These are phyloP conservation scores for Crambe crambe DNA, from an alignment of 37 sponge, comb jelly and placozoan species.

Conservation along the genomic window DNA sequence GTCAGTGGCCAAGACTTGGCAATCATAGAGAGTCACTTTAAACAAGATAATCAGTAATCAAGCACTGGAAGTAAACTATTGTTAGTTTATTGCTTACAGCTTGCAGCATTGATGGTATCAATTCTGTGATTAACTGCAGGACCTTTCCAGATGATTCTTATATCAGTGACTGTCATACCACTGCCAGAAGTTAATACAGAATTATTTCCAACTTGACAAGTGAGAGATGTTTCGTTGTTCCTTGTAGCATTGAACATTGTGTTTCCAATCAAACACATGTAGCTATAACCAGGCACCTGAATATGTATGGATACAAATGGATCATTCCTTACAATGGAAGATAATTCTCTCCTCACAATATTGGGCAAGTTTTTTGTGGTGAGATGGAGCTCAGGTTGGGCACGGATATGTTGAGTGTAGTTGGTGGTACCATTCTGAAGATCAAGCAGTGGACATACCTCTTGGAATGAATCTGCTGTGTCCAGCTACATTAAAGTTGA, in stretches of 20 bases:
- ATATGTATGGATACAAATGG: not conserved
- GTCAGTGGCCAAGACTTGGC: slow-evolving; percentile 10
- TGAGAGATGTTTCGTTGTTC: slow-evolving; percentile 23
- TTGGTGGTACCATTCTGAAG: not conserved
- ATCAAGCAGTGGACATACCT: slow-evolving; percentile 43
- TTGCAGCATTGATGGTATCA: not conserved
- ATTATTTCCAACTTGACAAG: slow-evolving; percentile 1
- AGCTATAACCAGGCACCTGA: slow-evolving; percentile 28
- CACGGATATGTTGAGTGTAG: slow-evolving; percentile 37
- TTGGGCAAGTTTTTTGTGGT: slow-evolving; percentile 43
- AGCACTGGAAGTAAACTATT: not conserved
- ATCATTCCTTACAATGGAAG: not conserved
- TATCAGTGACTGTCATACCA: not conserved
- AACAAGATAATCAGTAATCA: not conserved
- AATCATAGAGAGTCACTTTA: slow-evolving; percentile 54
- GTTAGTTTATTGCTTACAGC: not conserved
- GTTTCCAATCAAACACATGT: slow-evolving; percentile 14
- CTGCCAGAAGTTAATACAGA: not conserved
- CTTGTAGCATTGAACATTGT: not conserved
- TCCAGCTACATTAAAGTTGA: too few relatives aligned
- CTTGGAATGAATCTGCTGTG: not conserved
- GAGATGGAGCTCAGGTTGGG: slow-evolving; percentile 8
- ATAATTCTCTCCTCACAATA: not conserved
- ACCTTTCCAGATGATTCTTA: not conserved
- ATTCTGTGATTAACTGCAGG: not conserved